Evolutionary conservation across 2,888 invertebrate species (phyloP).

Genomic region (Anoplius nigerrimus): DNA sequence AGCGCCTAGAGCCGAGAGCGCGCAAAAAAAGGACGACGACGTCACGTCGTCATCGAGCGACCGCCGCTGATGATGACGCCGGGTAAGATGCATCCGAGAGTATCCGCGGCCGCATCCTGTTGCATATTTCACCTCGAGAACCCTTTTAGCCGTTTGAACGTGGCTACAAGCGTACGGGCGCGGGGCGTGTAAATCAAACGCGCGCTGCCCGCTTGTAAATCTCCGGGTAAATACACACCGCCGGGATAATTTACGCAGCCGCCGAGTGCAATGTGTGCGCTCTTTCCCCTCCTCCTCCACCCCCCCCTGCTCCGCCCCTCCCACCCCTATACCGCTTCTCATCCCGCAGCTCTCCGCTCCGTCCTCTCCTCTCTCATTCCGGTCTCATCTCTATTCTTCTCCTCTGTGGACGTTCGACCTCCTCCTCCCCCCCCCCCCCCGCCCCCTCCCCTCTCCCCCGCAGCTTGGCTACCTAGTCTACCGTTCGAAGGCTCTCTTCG

Average conservation of each 20-base stretch:
- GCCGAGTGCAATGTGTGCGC: constrained; percentile 36
- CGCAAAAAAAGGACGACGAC: constrained; percentile 11
- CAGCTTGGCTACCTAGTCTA: not conserved
- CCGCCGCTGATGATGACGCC: constrained; percentile 51
- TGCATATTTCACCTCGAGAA: constrained; percentile 70
- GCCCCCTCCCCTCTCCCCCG: not conserved
- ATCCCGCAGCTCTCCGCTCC: too few species aligned
- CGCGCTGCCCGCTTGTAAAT: constrained; percentile 72
- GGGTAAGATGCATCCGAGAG: constrained; percentile 46
- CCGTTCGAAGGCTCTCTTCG: not conserved
- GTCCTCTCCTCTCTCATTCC: constrained; percentile 7
- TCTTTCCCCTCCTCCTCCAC: constrained; percentile 4
- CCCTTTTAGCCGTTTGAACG: constrained; percentile 58
- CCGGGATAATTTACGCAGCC: constrained; percentile 73
- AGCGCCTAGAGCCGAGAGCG: too few species aligned
- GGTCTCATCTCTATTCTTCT: not conserved
- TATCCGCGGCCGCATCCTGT: constrained; percentile 62
- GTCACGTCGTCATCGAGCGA: constrained; percentile 12
- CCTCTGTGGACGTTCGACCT: not conserved
- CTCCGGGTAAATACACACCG: constrained; percentile 73
- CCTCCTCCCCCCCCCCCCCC: not conserved
- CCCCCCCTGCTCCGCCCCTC: constrained; percentile 9
- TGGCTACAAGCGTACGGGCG: constrained; percentile 48
- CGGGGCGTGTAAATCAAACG: constrained; percentile 72
- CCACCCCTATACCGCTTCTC: not conserved